Base-by-base conservation (phyloP, 2,797 vertebrate species). In the Manis pentadactyla region DNA sequence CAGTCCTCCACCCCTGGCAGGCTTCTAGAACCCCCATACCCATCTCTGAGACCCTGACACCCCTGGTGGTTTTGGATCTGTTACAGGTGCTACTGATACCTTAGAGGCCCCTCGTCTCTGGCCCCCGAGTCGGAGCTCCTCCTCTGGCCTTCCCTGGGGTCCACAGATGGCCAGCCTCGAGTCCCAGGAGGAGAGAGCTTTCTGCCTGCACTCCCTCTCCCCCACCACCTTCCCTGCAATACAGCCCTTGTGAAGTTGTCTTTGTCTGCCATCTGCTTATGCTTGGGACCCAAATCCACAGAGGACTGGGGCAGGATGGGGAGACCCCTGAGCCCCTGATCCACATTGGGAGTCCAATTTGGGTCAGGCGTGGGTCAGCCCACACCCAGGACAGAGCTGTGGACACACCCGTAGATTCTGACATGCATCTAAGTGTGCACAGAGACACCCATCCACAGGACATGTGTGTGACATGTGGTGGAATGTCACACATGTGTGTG, bases 11-110 rank as follows among this genome's bases (percentile, higher is more conserved):
- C 10, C 57, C 39, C 4, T 11, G n/a, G 64, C 37, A 57, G 53
- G 31, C 46, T 95, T 89, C 68, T 42, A 57, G 84, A 85, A 79
- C 18, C 11, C 4, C 55, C 31, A 34, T 19, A 14, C 15, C 0
- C 7, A 29, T 29, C 49, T 34, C 29, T 2, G 42, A 79, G 42
- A 4, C 69, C 75, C 15, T 63, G 37, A 37, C n/a, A 9, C 5
- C 42, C 31, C 15, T 19, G 14, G 8, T 89, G 77, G 57, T 66
- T 74, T 49, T 63, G 0, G 53, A 92, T 90, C 37, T 88, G 11
- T 96, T 96, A 55, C 94, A 98, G 96, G 34, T 97, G 97, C 53
- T n/a, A 7, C 64, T 97, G 97, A 97, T 18, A 57, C 37, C 49
- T 42, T 13, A 29, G 10, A 2, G n/a, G 5, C 1, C 19, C 17